Percentiles rank a stretch among this genome's conserved stretches.
Evolutionary conservation across 2,888 invertebrate species (phyloP).

Genomic region (Eucera pruinosa): DNA sequence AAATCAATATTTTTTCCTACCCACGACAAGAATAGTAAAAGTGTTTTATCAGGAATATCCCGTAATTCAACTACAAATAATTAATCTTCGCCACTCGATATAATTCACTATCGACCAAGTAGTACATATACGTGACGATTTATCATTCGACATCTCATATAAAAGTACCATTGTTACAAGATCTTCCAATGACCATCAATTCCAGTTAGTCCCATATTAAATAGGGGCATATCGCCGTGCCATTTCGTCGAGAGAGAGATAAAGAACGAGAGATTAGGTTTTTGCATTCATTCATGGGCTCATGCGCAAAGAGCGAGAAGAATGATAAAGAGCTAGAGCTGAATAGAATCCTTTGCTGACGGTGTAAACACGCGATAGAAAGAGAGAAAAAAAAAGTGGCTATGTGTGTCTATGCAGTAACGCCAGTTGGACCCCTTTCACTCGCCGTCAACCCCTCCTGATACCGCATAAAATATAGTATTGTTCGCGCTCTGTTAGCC

Average conservation of each 20-base stretch:
- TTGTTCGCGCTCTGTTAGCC: conserved; percentile 81
- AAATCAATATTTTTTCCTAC: no score
- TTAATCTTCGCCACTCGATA: no score
- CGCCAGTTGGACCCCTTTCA: conserved; percentile 68
- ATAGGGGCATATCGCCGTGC: conserved; percentile 38
- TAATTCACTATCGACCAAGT: no score
- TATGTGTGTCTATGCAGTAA: conserved; percentile 32
- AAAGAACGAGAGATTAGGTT: conserved; percentile 63
- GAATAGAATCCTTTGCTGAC: conserved; percentile 27
- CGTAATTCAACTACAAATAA: no score
- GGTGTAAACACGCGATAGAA: conserved; percentile 31
- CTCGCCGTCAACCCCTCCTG: conserved; percentile 74
- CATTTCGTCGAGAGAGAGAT: conserved; percentile 56
- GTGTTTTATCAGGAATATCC: no score
- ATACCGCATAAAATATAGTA: conserved; percentile 81
- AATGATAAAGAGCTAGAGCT: conserved; percentile 1
- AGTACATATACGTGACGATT: no score
- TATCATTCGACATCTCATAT: no score
- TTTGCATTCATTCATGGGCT: conserved; percentile 51
- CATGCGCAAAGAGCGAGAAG: conserved; percentile 17
- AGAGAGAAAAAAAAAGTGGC: conserved; percentile 16
- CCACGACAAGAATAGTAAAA: no score
- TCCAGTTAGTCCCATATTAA: conserved; percentile 62
- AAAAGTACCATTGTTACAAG: no score
- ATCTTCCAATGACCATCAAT: conserved; percentile 35